A percentile compares a stretch with the other conserved stretches of the same genome.
Evolutionary conservation across 53 echinoderm and acorn worm genomes (phyloP).

Genomic region (Crossaster papposus): DNA sequence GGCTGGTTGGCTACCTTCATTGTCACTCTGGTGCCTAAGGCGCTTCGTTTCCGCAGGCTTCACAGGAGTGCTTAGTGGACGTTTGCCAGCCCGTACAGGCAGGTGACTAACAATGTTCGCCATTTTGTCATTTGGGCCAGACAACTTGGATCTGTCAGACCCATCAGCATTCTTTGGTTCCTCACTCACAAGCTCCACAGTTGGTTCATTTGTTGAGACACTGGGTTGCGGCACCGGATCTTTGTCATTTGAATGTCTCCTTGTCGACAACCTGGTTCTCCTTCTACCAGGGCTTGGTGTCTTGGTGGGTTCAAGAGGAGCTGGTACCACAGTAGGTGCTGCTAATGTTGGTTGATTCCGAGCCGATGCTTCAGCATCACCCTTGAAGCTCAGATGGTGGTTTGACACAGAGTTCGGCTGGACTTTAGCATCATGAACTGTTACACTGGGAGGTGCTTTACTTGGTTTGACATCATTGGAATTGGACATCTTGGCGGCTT

Average conservation of each 20-base stretch:
- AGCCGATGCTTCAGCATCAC: background rate
- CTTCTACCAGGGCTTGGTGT: slow-evolving; percentile 36
- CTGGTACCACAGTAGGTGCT: background rate
- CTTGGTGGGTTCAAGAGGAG: slow-evolving; percentile 19
- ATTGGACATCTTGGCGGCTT: slow-evolving; percentile 3
- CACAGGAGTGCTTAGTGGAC: slow-evolving; percentile 46
- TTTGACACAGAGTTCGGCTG: background rate
- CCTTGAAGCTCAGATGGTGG: background rate
- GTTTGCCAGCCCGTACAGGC: slow-evolving; percentile 48
- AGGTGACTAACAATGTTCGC: slow-evolving; percentile 7
- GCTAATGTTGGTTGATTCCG: background rate
- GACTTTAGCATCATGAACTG: slow-evolving; percentile 6
- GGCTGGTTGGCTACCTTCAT: slow-evolving; percentile 20
- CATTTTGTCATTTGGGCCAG: background rate
- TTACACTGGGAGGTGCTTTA: background rate
- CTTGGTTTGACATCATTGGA: slow-evolving; percentile 8
- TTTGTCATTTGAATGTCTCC: slow-evolving; percentile 16
- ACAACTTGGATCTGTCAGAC: background rate
- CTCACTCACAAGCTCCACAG: background rate
- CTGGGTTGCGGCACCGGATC: background rate
- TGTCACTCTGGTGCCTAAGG: slow-evolving; percentile 23
- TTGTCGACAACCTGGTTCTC: slow-evolving; percentile 28
- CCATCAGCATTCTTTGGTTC: background rate
- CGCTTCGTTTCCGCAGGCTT: slow-evolving; percentile 42
- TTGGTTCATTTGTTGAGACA: background rate